A percentile compares a stretch with the other conserved stretches of the same genome.
Evolutionary conservation across 2,797 vertebrate genomes (phyloP).

Genomic region (Anisognathus igniventris): DNA sequence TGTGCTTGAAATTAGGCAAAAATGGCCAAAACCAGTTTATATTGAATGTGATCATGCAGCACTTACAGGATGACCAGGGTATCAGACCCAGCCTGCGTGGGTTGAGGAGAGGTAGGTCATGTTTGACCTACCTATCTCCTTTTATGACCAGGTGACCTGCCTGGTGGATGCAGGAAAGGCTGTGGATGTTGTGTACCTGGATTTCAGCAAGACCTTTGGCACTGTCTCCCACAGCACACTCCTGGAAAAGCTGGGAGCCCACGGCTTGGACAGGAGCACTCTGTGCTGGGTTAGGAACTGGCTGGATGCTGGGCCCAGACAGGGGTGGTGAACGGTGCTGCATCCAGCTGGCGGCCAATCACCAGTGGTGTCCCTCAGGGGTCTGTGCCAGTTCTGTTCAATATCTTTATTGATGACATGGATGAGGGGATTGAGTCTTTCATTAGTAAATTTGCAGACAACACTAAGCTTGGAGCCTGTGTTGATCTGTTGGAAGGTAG

Average conservation of each 20-base stretch:
- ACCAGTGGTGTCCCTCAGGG: background rate
- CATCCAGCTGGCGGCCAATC: background rate
- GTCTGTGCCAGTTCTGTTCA: background rate
- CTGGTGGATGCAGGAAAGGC: background rate
- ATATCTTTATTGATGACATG: background rate
- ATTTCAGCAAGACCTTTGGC: background rate
- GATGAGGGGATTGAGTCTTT: background rate
- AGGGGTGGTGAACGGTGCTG: accelerated
- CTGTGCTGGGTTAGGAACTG: background rate
- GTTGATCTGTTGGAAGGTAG: accelerated
- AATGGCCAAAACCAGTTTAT: background rate
- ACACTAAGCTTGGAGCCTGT: accelerated
- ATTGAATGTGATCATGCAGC: background rate
- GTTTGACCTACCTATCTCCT: background rate
- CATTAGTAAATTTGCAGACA: accelerated
- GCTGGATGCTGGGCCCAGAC: accelerated
- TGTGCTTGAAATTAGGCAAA: background rate
- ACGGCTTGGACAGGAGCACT: background rate
- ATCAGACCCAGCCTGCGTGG: background rate
- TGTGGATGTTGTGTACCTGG: background rate
- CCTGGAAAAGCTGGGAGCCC: background rate
- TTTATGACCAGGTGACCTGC: accelerated
- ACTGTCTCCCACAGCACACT: background rate
- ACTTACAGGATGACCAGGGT: background rate
- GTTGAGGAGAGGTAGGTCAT: accelerated